Base-by-base conservation (phyloP, 2,113 vertebrate species). In the Bufo bufo region DNA sequence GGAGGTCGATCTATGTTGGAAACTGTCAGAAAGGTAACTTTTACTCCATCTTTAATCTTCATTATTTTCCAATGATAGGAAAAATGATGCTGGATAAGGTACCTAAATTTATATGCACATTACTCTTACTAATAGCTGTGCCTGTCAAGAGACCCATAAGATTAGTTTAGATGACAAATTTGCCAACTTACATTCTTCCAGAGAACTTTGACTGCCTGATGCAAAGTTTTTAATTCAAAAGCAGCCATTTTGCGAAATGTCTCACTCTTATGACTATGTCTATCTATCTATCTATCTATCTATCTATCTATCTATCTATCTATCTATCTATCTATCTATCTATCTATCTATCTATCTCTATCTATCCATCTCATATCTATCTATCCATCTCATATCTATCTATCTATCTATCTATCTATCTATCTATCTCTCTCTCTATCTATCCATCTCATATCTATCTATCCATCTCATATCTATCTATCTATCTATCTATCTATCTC, bases 1-100 rank as follows among this genome's bases (percentile, higher is more conserved):
- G 98, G 98, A 82, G 98, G 98, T 14, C 95, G 97, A 50, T 98
- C 97, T 61, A 99, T 99, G 98, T 91, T 99, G 93, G 98, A 99
- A 85, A 99, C 97, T 45, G 95, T 99, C 87, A 99, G 97, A 92
- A 99, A 99, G 98, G 98, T 99, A 95, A 9, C 54, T 82, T 86
- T 75, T 0, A 69, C 72, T 45, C 33, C 82, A 0, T 23, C 2
- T 69, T 88, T 81, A 1, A 4, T 50, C 1, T 0, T 20, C 66
- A 72, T 80, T 33, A 6, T 43, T 84, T 87, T 82, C 61, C 20
- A 69, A 19, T 8, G 47, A 79, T 7, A 19, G 47, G 0, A 59
- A 82, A 87, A 6, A 17, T 63, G 33, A 1, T 43, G 54, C 75
- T 74, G 69, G 1, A 20, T 20, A 19, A 49, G 45, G 19, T 74